Percentiles rank a stretch among this genome's conserved stretches.
Evolutionary conservation across 1,140 invertebrate genomes (phyloP).

Genomic region (Chironomus striatipennis): DNA sequence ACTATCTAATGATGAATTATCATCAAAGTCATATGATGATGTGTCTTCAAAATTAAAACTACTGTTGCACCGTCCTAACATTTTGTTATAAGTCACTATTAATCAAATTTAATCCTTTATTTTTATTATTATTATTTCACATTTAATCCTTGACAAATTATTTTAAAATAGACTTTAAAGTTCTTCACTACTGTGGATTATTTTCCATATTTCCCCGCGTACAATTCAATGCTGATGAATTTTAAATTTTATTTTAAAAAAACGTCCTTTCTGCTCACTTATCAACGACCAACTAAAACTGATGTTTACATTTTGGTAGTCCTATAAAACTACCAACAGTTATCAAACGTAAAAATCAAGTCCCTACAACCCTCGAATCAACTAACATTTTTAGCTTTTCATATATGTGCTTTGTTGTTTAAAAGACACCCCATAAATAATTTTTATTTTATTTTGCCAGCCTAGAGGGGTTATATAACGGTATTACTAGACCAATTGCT

Average conservation of each 20-base stretch:
- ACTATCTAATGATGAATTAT: slow-evolving; percentile 59
- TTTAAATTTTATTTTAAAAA: no score
- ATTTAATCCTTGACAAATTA: slow-evolving; percentile 18
- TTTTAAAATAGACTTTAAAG: background rate
- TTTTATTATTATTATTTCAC: background rate
- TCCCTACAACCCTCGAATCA: background rate
- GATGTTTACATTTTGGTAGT: slow-evolving; percentile 14
- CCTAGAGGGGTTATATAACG: slow-evolving; percentile 14
- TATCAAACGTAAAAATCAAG: slow-evolving; percentile 13
- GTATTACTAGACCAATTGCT: slow-evolving; percentile 22
- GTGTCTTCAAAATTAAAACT: slow-evolving; percentile 33
- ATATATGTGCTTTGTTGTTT: background rate
- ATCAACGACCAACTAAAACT: slow-evolving; percentile 4
- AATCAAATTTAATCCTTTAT: slow-evolving; percentile 4
- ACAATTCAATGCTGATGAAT: no score
- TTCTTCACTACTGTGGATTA: background rate
- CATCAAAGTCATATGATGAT: slow-evolving; percentile 49
- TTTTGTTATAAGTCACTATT: slow-evolving; percentile 33
- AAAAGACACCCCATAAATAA: slow-evolving; percentile 21
- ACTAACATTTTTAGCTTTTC: background rate
- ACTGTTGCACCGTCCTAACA: slow-evolving; percentile 30
- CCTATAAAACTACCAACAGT: background rate
- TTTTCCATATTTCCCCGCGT: background rate
- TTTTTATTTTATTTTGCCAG: slow-evolving; percentile 3
- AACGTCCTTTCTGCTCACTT: background rate